A percentile compares a stretch with the other conserved stretches of the same genome.
phyloP scores from a whole-genome alignment of 35 echinoderm and acorn worm species.

The Lytechinus pictus region DNA sequence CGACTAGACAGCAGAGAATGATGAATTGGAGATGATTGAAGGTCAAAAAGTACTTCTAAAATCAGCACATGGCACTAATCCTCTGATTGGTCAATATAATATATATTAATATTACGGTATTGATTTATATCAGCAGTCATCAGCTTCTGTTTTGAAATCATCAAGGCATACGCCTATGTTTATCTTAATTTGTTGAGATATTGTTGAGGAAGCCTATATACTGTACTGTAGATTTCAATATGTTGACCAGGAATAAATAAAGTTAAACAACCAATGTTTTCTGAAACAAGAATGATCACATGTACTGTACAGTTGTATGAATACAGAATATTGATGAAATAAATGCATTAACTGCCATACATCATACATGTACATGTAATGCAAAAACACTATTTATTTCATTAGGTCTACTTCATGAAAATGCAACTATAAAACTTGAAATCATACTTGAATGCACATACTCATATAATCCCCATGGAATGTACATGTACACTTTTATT shows the following conservation, averaged over 20 bases:
- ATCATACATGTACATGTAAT: background rate
- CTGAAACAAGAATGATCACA: background rate
- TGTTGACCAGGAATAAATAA: too few species aligned
- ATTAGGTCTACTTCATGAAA: background rate
- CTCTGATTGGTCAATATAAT: background rate
- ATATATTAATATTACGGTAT: background rate
- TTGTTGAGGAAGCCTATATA: too few species aligned
- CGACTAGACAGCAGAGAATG: background rate
- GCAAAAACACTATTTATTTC: too few species aligned
- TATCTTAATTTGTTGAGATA: too few species aligned
- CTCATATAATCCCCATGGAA: background rate
- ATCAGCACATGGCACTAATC: background rate
- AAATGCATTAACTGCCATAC: too few species aligned
- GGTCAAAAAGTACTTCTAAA: background rate
- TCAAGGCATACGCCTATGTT: too few species aligned
- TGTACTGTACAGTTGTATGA: too few species aligned
- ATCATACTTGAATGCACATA: background rate
- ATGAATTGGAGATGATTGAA: slow-evolving; percentile 7
- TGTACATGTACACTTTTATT: background rate
- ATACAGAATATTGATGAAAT: too few species aligned
- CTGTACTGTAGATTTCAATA: too few species aligned
- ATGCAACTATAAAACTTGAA: background rate
- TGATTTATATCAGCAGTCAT: too few species aligned
- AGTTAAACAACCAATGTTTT: background rate
- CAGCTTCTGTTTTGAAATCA: too few species aligned